These are phyloP conservation scores for Tympanuchus pallidicinctus DNA, from an alignment of 2,113 vertebrate genomes.

Conservation along the genomic window DNA sequence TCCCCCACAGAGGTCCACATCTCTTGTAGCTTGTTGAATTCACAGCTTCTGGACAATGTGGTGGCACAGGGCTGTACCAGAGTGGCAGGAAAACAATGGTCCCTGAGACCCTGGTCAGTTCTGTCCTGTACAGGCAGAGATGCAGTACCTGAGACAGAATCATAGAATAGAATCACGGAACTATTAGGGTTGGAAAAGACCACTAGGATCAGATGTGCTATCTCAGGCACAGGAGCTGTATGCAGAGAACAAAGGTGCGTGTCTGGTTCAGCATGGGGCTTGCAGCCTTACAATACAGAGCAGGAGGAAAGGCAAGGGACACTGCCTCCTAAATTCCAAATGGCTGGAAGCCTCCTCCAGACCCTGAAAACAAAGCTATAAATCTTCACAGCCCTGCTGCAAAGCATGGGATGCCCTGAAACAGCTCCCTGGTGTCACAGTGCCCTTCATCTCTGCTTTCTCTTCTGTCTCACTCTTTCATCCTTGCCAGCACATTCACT, in stretches of 20 bases:
- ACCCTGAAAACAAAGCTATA: conserved; percentile 32
- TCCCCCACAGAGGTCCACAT: background rate
- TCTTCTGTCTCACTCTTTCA: conserved; percentile 17
- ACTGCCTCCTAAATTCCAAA: conserved; percentile 18
- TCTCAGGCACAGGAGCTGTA: background rate
- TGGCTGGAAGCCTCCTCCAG: conserved; percentile 14
- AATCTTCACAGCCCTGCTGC: conserved; percentile 36
- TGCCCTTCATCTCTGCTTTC: conserved; percentile 48
- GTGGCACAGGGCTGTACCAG: background rate
- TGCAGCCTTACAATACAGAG: background rate
- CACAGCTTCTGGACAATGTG: background rate
- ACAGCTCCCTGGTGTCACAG: conserved; percentile 8
- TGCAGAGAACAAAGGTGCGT: background rate
- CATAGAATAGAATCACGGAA: no score
- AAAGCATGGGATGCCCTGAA: conserved; percentile 19
- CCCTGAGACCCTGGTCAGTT: background rate
- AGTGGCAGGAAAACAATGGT: background rate
- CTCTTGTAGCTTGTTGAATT: background rate
- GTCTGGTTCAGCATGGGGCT: background rate
- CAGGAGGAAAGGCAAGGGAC: conserved; percentile 7
- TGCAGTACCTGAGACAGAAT: background rate
- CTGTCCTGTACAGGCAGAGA: background rate
- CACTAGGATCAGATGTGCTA: no score
- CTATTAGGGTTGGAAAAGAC: no score
- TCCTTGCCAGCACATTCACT: background rate